Conservation (phyloP, 2,113 vertebrate genomes). For the Paradoxurus hermaphroditus region DNA sequence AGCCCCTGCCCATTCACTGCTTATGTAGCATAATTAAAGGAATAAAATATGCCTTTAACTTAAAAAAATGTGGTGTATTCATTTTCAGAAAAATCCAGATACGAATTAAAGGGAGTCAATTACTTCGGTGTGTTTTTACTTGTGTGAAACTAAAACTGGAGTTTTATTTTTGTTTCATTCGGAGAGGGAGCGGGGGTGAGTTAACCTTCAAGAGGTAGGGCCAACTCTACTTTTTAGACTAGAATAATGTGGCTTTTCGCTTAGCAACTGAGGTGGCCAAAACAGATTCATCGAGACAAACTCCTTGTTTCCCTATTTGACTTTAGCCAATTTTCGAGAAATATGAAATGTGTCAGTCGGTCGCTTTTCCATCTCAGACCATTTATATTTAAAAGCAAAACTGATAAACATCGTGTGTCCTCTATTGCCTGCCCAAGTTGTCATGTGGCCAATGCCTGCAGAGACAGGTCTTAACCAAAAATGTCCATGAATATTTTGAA, state of each 20-base stretch:
- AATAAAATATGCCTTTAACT: not conserved
- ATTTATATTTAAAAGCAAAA: conserved; percentile 6
- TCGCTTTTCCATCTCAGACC: not conserved
- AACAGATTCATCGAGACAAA: not conserved
- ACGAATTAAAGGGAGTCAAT: not conserved
- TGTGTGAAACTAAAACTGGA: not conserved
- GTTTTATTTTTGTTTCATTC: conserved; percentile 11
- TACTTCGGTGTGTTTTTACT: not conserved
- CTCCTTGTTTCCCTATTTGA: not conserved
- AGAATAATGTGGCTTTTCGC: not conserved
- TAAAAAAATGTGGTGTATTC: not conserved
- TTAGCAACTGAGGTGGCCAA: not conserved
- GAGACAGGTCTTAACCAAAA: not conserved
- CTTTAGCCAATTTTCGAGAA: not conserved
- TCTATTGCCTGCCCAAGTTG: not conserved
- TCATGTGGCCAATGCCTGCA: not conserved
- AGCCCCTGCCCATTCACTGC: not conserved
- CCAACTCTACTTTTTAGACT: not conserved
- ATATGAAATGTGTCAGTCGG: not conserved
- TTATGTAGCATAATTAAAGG: not conserved
- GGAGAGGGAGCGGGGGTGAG: not conserved
- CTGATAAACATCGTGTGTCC: not conserved
- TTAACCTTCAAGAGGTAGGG: not conserved
- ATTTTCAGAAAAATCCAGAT: not conserved
- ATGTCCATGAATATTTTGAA: conserved; percentile 13